phyloP scores from a whole-genome alignment of 2,888 invertebrate genomes.

The Lasioglossum malachurum region DNA sequence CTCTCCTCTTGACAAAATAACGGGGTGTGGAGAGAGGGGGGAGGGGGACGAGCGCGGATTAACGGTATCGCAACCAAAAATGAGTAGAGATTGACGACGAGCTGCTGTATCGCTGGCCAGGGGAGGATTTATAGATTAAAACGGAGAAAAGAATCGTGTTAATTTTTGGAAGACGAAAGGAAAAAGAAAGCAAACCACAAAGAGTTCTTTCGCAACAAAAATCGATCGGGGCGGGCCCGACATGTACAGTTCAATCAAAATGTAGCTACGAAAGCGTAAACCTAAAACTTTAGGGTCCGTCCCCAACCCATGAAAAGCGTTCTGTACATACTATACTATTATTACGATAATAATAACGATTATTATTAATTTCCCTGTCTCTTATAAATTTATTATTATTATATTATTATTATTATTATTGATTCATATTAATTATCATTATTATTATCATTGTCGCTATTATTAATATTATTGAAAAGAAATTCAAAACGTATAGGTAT shows the following conservation, averaged over 20 bases:
- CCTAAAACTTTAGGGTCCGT: conserved; percentile 70
- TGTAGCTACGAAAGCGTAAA: conserved; percentile 77
- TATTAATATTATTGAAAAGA: conserved; percentile 71
- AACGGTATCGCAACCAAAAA: conserved; percentile 76
- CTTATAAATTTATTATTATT: conserved; percentile 81
- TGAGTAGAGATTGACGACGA: conserved; percentile 73
- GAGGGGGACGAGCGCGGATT: conserved; percentile 52
- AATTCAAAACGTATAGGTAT: conserved; percentile 63
- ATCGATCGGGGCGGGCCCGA: conserved; percentile 66
- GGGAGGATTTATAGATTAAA: conserved; percentile 75
- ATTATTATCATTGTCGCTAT: conserved; percentile 79
- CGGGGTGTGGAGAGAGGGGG: conserved; percentile 33
- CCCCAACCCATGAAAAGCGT: conserved; percentile 75
- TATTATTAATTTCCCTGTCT: conserved; percentile 82
- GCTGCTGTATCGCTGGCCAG: conserved; percentile 75
- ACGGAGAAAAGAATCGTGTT: conserved; percentile 66
- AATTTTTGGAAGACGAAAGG: conserved; percentile 68
- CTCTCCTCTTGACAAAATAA: conserved; percentile 27
- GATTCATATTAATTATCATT: conserved; percentile 77
- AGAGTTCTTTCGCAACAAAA: conserved; percentile 68
- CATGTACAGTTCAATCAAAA: conserved; percentile 81
- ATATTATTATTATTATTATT: conserved; percentile 65
- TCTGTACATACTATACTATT: conserved; percentile 83
- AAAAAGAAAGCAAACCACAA: conserved; percentile 25
- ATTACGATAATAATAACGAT: conserved; percentile 79